Evolutionary conservation across 2,797 vertebrate species (phyloP).

Genomic region (Sebastolobus altivelis): DNA sequence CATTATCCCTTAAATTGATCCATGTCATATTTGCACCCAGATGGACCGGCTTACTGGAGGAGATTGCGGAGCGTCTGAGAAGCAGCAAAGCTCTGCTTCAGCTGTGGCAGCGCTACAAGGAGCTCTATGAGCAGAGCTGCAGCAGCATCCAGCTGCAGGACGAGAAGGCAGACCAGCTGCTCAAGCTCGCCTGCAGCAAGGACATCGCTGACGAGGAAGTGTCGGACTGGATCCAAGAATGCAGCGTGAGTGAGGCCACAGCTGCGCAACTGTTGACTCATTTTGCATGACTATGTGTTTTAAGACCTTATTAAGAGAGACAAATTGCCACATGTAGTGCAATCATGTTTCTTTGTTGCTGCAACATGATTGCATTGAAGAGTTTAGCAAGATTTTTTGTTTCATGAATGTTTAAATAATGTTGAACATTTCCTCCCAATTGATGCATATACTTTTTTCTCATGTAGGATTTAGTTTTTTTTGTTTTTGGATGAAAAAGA

Average conservation of each 20-base stretch:
- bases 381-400: background rate
- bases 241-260: constrained; percentile 84
- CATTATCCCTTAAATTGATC: background rate
- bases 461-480: background rate
- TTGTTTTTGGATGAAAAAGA: background rate
- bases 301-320: background rate
- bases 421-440: background rate
- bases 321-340: background rate
- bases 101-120: constrained; percentile 94
- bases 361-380: background rate
- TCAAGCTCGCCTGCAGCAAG: constrained; percentile 88
- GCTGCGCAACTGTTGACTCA: background rate
- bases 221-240: constrained; percentile 90
- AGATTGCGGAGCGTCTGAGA: constrained; percentile 90
- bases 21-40: constrained; percentile 75
- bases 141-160: constrained; percentile 85
- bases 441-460: background rate
- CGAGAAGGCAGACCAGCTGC: constrained; percentile 84
- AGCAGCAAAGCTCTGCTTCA: constrained; percentile 92
- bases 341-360: background rate
- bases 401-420: too few relatives aligned
- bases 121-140: constrained; percentile 87
- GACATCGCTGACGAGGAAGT: constrained; percentile 92
- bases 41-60: constrained; percentile 93
- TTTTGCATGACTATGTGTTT: background rate